Evolutionary conservation across 2,113 vertebrate species (phyloP).

Genomic region (Gambusia affinis): DNA sequence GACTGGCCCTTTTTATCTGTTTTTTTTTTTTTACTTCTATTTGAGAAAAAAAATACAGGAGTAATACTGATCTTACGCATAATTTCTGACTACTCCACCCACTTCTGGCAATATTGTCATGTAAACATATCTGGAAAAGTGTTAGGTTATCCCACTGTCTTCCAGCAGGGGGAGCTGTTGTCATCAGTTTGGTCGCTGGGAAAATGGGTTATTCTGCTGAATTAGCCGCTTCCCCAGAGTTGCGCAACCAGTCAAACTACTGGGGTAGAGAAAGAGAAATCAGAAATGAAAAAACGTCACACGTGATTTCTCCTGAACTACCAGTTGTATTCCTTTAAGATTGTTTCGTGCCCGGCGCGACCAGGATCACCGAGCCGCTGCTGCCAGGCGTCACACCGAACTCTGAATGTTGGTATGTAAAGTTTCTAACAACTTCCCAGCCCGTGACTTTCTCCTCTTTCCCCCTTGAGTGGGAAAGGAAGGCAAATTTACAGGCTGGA

Average conservation of each 20-base stretch:
- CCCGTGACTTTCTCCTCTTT: not conserved
- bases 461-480: not conserved
- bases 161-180: slow-evolving; percentile 71
- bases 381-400: slow-evolving; percentile 1
- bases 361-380: slow-evolving; percentile 11
- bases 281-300: slow-evolving; percentile 42
- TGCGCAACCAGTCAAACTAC: slow-evolving; percentile 68
- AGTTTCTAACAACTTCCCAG: not conserved
- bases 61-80: not conserved
- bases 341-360: not conserved
- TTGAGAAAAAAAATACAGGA: too few species aligned
- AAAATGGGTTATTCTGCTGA: not conserved
- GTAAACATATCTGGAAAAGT: not conserved
- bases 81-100: not conserved
- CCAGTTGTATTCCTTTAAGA: not conserved
- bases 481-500: not conserved
- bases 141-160: not conserved
- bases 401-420: slow-evolving; percentile 60
- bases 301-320: slow-evolving; percentile 58
- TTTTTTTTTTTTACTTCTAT: too few species aligned
- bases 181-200: not conserved
- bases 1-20: too few species aligned
- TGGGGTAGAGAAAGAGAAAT: slow-evolving; percentile 4
- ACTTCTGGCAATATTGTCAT: too few species aligned
- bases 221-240: slow-evolving; percentile 26